phyloP scores from a whole-genome alignment of 2,888 invertebrate species.

The Eupithecia abbreviata region DNA sequence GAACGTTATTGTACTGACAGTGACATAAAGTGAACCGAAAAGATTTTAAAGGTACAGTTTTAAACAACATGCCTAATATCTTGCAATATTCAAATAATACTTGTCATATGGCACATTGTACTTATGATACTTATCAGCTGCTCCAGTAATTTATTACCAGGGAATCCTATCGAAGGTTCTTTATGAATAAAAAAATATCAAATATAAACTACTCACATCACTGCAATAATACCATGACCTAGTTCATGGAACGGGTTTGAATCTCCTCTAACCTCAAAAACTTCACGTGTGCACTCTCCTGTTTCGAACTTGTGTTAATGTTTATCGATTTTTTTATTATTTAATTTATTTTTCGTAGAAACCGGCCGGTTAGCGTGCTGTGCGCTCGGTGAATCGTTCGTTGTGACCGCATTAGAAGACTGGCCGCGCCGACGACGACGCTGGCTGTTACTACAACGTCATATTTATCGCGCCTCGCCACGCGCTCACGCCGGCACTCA shows the following conservation, averaged over 20 bases:
- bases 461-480: slow-evolving; percentile 68
- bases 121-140: neutral
- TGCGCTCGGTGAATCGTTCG: slow-evolving; percentile 51
- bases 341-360: slow-evolving; percentile 48
- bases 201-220: slow-evolving; percentile 48
- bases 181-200: slow-evolving; percentile 12
- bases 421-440: slow-evolving; percentile 47
- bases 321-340: slow-evolving; percentile 27
- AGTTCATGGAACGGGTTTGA: slow-evolving; percentile 29
- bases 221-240: slow-evolving; percentile 54
- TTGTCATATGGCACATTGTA: neutral
- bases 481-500: slow-evolving; percentile 65
- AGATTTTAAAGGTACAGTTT: neutral
- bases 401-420: slow-evolving; percentile 56
- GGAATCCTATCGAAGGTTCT: neutral
- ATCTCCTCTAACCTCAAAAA: slow-evolving; percentile 53
- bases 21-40: neutral
- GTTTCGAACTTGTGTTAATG: slow-evolving; percentile 10
- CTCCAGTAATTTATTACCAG: neutral
- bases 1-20: slow-evolving; percentile 15
- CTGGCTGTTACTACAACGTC: slow-evolving; percentile 56
- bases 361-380: slow-evolving; percentile 64
- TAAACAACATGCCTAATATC: neutral
- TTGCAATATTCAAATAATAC: neutral
- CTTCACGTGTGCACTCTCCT: slow-evolving; percentile 45